Evolutionary conservation across 2,797 vertebrate species (phyloP).

Genomic region (Gobio occitaniae): DNA sequence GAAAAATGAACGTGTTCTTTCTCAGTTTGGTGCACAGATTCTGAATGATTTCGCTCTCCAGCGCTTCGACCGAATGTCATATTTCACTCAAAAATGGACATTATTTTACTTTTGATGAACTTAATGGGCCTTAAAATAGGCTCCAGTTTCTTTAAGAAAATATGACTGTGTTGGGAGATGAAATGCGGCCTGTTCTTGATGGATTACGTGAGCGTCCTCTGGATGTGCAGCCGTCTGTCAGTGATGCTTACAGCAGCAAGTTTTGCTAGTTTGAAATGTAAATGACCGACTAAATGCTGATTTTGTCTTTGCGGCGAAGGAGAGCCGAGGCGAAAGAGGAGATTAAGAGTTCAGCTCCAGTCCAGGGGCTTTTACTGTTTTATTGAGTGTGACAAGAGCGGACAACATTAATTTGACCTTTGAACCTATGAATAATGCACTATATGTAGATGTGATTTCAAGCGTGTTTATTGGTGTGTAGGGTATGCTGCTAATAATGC

Average conservation of each 20-base stretch:
- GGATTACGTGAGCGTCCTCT: background rate
- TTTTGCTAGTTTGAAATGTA: constrained; percentile 9
- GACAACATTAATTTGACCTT: constrained; percentile 19
- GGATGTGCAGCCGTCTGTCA: background rate
- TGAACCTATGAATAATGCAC: constrained; percentile 28
- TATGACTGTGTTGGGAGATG: background rate
- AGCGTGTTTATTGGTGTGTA: background rate
- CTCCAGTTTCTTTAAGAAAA: background rate
- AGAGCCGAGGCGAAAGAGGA: background rate
- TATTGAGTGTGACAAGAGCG: constrained; percentile 17
- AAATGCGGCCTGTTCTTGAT: background rate
- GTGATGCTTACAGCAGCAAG: background rate
- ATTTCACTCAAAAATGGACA: background rate
- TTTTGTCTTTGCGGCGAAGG: background rate
- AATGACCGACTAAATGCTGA: constrained; percentile 22
- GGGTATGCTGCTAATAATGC: background rate
- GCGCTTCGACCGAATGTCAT: background rate
- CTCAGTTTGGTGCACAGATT: no score
- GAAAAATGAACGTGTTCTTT: background rate
- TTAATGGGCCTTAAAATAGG: background rate
- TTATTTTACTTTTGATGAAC: background rate
- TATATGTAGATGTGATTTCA: background rate
- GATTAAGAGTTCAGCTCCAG: constrained; percentile 1
- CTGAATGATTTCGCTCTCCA: background rate
- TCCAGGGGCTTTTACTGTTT: background rate